Base-by-base conservation (phyloP, 2,797 vertebrate genomes). In the Pampus argenteus region DNA sequence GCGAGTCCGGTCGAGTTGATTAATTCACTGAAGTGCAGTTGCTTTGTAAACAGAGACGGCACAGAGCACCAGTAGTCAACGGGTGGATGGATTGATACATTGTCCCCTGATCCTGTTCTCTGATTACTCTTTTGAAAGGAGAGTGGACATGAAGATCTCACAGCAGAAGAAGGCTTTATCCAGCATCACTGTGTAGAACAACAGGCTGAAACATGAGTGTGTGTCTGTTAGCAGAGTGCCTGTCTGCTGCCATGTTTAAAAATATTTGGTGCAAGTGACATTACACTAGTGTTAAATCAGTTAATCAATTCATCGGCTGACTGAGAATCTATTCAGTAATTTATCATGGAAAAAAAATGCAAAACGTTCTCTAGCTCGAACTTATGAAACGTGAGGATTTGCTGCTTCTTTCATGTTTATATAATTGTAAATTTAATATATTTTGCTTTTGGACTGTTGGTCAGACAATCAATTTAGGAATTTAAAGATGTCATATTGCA, bases 111-210 rank as follows among this genome's bases (percentile, higher is more conserved):
- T 52, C 34, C 60, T 51, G 58, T 74, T 84, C 77, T 87, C 80
- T 74, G 66, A 79, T 88, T 84, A 79, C 86, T 76, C n/a, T 44
- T 66, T 70, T 76, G 67, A 84, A 77, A 85, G 64, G 52, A 55
- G 54, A 76, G 62, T 45, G 34, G 71, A 59, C 55, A 58, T 62
- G 73, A 25, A 64, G 74, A 65, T 72, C 58, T 77, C 55, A 45
- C 45, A 56, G 36, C 48, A 34, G 77, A 64, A 50, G 56, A 44
- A 47, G 58, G n/a, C 74, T 26, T 73, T 62, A 58, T 73, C 51
- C 25, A 20, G 26, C 17, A 10, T 45, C 13, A 20, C 56, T 5
- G 3, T 76, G 74, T 71, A 15, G 9, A 76, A 59, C 65, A 76
- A 59, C 65, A 74, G 36, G 29, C 28, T 58, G 81, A 83, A 88